Conservation (phyloP, 1,140 invertebrate species). For the Planococcus citri region DNA sequence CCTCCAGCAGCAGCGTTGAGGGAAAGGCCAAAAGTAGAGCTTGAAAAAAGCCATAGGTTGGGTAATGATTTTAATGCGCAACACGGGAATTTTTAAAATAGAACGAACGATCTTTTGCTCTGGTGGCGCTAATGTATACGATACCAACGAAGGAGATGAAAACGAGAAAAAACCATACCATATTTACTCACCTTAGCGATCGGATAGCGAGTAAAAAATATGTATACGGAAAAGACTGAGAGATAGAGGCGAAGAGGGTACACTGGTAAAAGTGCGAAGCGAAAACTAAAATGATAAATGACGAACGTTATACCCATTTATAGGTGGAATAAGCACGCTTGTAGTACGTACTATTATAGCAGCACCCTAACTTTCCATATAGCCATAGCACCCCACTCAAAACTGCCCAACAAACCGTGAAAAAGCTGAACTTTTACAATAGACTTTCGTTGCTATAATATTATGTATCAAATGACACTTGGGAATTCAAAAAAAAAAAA, state of each 20-base stretch:
- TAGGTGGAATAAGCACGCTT: slow-evolving; percentile 15
- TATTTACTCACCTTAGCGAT: background rate
- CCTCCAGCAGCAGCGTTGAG: too few species aligned
- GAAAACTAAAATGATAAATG: slow-evolving; percentile 15
- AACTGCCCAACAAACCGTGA: slow-evolving; percentile 17
- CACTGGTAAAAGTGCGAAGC: background rate
- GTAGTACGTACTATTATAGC: background rate
- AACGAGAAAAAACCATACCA: background rate
- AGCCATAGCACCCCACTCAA: slow-evolving; percentile 14
- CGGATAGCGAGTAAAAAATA: too few species aligned
- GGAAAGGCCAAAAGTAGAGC: too few species aligned
- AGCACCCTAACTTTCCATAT: slow-evolving; percentile 13
- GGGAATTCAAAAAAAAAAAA: slow-evolving; percentile 19
- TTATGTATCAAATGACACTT: slow-evolving; percentile 19
- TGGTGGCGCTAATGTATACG: too few species aligned
- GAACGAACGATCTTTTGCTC: background rate
- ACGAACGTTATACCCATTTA: slow-evolving; percentile 11
- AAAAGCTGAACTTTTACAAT: slow-evolving; percentile 20
- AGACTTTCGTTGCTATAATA: slow-evolving; percentile 13
- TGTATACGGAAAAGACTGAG: too few species aligned
- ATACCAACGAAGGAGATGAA: too few species aligned
- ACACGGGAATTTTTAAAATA: slow-evolving; percentile 7
- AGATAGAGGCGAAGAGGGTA: background rate
- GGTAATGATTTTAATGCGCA: slow-evolving; percentile 7
- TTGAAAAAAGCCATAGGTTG: too few species aligned